phyloP scores from a whole-genome alignment of 2,797 vertebrate genomes.

The Pseudochaenichthys georgianus region DNA sequence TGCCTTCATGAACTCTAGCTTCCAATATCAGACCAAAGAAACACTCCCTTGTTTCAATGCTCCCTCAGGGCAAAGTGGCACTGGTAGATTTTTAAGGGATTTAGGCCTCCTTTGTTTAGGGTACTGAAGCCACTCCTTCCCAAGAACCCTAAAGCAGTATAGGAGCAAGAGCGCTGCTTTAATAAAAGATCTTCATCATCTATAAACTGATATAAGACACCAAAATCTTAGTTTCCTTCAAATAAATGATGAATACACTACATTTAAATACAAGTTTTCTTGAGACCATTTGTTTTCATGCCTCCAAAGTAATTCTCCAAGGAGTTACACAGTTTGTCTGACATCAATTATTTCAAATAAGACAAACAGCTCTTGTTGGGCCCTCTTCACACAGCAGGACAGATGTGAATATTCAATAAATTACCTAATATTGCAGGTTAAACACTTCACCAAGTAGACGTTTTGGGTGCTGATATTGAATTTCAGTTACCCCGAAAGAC shows the following conservation, averaged over 20 bases:
- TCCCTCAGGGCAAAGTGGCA: slow-evolving; percentile 72
- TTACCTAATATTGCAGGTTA: slow-evolving; percentile 54
- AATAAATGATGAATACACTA: slow-evolving; percentile 43
- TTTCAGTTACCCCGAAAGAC: slow-evolving; percentile 34
- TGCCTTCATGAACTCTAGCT: slow-evolving; percentile 68
- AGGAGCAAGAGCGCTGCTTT: slow-evolving; percentile 34
- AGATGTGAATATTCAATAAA: slow-evolving; percentile 72
- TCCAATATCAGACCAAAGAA: slow-evolving; percentile 77
- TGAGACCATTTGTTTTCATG: slow-evolving; percentile 68
- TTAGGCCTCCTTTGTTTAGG: slow-evolving; percentile 76
- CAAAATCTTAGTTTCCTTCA: slow-evolving; percentile 38
- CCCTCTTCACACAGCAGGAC: slow-evolving; percentile 59
- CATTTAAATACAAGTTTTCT: slow-evolving; percentile 46
- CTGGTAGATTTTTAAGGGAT: slow-evolving; percentile 75
- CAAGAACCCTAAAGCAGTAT: slow-evolving; percentile 34
- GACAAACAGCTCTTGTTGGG: slow-evolving; percentile 72
- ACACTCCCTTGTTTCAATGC: slow-evolving; percentile 73
- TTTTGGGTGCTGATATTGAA: slow-evolving; percentile 38
- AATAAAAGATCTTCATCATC: slow-evolving; percentile 47
- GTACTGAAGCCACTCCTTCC: slow-evolving; percentile 53
- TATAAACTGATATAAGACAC: slow-evolving; percentile 35
- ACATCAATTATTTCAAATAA: slow-evolving; percentile 76
- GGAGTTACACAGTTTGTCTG: slow-evolving; percentile 67
- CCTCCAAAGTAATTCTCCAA: slow-evolving; percentile 57
- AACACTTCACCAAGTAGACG: slow-evolving; percentile 39